Percentiles rank a stretch among this genome's conserved stretches.
Evolutionary conservation across 2,888 invertebrate species (phyloP).

Genomic region (Diarsia brunnea): DNA sequence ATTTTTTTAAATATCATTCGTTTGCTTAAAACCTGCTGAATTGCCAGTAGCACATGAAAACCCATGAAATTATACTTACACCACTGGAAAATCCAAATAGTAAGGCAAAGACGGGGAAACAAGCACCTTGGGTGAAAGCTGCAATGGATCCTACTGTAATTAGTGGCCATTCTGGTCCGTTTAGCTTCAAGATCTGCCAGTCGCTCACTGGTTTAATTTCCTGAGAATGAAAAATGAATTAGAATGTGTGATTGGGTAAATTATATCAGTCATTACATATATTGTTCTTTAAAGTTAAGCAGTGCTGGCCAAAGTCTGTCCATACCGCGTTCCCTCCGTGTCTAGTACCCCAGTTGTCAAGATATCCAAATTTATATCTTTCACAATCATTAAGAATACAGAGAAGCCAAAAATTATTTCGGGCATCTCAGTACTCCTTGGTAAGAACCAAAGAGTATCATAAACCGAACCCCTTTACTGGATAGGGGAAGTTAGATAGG

Average conservation of each 20-base stretch:
- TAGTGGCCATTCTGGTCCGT: slow-evolving; percentile 92
- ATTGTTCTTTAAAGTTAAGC: not conserved
- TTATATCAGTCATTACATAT: not conserved
- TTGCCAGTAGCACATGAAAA: not conserved
- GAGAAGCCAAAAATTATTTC: not conserved
- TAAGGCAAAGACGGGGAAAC: slow-evolving; percentile 93
- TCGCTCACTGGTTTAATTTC: slow-evolving; percentile 81
- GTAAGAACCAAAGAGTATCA: not conserved
- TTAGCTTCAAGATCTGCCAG: slow-evolving; percentile 91
- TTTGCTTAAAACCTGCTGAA: not conserved
- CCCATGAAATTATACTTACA: slow-evolving; percentile 76
- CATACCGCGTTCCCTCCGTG: too few species aligned
- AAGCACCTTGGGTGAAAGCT: slow-evolving; percentile 92
- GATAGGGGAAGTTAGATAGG: not conserved
- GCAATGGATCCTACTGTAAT: slow-evolving; percentile 92
- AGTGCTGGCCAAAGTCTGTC: not conserved
- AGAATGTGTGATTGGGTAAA: not conserved
- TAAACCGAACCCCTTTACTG: not conserved
- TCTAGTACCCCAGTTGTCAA: not conserved
- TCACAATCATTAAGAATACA: not conserved
- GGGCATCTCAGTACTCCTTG: too few species aligned
- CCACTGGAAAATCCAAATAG: slow-evolving; percentile 93
- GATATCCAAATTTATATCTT: not conserved
- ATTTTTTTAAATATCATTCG: too few species aligned
- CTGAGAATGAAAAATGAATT: slow-evolving; percentile 62